phyloP scores from a whole-genome alignment of 2,888 invertebrate species.

The Andricus curvator region DNA sequence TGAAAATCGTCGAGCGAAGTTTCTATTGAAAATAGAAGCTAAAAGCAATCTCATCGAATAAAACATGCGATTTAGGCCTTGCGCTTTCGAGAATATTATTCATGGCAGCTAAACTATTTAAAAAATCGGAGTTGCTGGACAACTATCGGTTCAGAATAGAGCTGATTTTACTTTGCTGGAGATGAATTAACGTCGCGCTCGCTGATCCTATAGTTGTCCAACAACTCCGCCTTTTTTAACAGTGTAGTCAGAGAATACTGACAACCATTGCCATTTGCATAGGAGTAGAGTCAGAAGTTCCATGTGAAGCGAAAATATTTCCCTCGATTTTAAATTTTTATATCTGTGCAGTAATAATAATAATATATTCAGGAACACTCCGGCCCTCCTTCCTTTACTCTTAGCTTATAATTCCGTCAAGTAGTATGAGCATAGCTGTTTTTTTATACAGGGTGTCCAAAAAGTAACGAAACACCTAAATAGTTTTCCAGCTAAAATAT shows the following conservation, averaged over 20 bases:
- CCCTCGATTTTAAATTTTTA: background rate
- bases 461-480: too few relatives aligned
- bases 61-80: background rate
- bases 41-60: background rate
- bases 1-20: background rate
- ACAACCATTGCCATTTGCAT: constrained; percentile 32
- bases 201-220: too few relatives aligned
- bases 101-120: constrained; percentile 56
- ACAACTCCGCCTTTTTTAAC: too few relatives aligned
- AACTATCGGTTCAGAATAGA: too few relatives aligned
- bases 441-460: too few relatives aligned
- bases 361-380: background rate
- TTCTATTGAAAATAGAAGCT: background rate
- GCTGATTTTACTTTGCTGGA: too few relatives aligned
- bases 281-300: background rate
- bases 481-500: too few relatives aligned
- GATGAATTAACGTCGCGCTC: too few relatives aligned
- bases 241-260: constrained; percentile 58
- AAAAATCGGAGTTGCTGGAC: too few relatives aligned
- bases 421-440: too few relatives aligned
- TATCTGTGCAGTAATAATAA: background rate
- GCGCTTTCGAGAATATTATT: constrained; percentile 48
- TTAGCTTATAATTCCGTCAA: too few relatives aligned
- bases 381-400: background rate
- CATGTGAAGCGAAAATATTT: constrained; percentile 11